These are phyloP conservation scores for Oreortyx pictus DNA, from an alignment of 2,797 vertebrate genomes.

Conservation along the genomic window DNA sequence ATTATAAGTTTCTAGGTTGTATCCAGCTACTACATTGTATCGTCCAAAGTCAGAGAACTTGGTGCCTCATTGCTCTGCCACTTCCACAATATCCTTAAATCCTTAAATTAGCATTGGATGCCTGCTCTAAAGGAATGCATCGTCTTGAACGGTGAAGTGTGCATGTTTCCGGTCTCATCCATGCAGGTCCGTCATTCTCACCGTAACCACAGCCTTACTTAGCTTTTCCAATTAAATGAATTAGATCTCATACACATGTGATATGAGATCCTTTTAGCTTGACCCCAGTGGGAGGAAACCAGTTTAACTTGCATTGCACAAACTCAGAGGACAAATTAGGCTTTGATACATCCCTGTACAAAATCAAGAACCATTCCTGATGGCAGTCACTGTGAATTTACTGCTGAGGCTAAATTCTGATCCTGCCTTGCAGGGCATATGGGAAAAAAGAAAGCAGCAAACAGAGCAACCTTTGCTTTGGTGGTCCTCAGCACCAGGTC, in stretches of 20 bases:
- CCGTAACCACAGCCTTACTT: neutral
- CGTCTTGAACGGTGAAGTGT: neutral
- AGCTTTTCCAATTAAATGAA: neutral
- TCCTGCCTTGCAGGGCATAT: neutral
- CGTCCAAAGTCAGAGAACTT: neutral
- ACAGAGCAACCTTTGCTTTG: neutral
- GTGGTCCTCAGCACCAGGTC: neutral
- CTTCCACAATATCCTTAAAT: neutral
- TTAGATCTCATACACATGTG: neutral
- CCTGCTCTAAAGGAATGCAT: neutral
- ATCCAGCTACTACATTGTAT: neutral
- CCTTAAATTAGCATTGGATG: neutral
- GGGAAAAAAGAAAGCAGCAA: neutral
- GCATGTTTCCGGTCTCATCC: neutral
- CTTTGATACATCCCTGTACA: neutral
- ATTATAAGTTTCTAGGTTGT: conserved; percentile 37
- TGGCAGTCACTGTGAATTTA: neutral
- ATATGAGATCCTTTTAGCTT: neutral
- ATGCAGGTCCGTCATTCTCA: neutral
- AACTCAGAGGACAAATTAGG: neutral
- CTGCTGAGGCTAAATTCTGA: neutral
- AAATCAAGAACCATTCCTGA: neutral
- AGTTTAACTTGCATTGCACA: neutral
- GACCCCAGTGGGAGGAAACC: neutral
- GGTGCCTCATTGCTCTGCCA: neutral